Evolutionary conservation across 2,797 vertebrate species (phyloP).

Genomic region (Chiloscyllium punctatum): DNA sequence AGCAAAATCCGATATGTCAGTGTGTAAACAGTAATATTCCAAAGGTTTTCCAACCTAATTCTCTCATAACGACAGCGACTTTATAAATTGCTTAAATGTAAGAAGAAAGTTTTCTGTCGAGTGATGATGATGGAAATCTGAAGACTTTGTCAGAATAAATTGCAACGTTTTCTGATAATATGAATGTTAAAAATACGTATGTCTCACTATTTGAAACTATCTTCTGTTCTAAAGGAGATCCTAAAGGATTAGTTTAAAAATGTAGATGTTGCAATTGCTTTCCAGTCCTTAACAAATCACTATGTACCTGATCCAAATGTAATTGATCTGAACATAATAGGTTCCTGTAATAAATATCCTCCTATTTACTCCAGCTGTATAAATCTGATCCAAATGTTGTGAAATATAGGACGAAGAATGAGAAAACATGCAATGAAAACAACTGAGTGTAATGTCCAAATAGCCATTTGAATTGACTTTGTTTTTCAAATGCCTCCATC

Average conservation of each 20-base stretch:
- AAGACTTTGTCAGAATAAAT: background rate
- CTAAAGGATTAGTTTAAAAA: background rate
- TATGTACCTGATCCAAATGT: background rate
- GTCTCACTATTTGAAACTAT: background rate
- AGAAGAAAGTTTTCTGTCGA: background rate
- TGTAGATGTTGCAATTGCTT: background rate
- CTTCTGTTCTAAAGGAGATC: background rate
- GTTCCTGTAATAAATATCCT: background rate
- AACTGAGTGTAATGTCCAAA: background rate
- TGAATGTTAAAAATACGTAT: background rate
- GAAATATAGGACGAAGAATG: background rate
- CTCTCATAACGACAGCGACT: background rate
- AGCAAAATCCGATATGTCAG: slow-evolving; percentile 21
- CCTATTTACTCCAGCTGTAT: background rate
- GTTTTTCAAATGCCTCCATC: background rate
- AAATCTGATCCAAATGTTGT: background rate
- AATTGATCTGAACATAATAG: background rate
- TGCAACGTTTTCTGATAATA: background rate
- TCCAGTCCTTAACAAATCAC: background rate
- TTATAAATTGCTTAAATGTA: background rate
- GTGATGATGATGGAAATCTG: background rate
- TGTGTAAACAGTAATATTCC: slow-evolving; percentile 19
- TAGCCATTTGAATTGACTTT: background rate
- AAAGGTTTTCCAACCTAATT: slow-evolving; percentile 10
- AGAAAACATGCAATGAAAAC: background rate